A percentile compares a stretch with the other conserved stretches of the same genome.
phyloP scores from a whole-genome alignment of 2,113 vertebrate genomes.

The Brachirus orientalis region DNA sequence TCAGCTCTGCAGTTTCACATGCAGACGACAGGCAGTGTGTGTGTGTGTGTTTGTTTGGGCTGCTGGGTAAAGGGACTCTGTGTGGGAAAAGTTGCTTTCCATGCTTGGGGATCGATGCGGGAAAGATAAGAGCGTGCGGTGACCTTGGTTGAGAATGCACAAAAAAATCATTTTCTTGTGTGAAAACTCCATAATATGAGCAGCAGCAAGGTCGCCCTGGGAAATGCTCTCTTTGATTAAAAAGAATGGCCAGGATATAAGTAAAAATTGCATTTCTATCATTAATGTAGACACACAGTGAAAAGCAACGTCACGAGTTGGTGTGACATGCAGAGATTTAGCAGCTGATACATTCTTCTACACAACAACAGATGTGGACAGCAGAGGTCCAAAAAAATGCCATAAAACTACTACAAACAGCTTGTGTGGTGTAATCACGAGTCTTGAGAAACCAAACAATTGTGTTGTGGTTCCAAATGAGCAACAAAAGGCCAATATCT shows the following conservation, averaged over 20 bases:
- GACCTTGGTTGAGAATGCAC: conserved; percentile 75
- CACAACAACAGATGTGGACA: conserved; percentile 27
- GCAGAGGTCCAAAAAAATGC: conserved; percentile 17
- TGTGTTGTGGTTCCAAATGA: background rate
- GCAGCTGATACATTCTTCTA: conserved; percentile 12
- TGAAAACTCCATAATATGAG: conserved; percentile 70
- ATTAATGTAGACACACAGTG: background rate
- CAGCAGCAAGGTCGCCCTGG: conserved; percentile 35
- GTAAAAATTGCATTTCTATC: background rate
- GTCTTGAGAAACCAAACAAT: conserved; percentile 21
- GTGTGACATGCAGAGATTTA: conserved; percentile 7
- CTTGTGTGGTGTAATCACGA: conserved; percentile 5
- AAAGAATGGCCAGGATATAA: background rate
- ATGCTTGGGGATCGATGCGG: conserved; percentile 71
- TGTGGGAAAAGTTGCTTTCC: conserved; percentile 76
- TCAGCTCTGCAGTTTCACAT: conserved; percentile 38
- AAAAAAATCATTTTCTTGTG: conserved; percentile 62
- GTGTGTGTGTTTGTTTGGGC: conserved; percentile 75
- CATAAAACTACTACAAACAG: conserved; percentile 7
- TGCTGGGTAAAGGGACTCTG: conserved; percentile 47
- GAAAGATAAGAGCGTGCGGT: conserved; percentile 74
- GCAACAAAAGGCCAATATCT: conserved; percentile 5
- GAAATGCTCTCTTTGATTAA: conserved; percentile 5
- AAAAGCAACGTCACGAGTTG: conserved; percentile 17
- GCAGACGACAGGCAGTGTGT: conserved; percentile 64